phyloP scores from a whole-genome alignment of 2,888 invertebrate species.

The Oscheius myriophilus region DNA sequence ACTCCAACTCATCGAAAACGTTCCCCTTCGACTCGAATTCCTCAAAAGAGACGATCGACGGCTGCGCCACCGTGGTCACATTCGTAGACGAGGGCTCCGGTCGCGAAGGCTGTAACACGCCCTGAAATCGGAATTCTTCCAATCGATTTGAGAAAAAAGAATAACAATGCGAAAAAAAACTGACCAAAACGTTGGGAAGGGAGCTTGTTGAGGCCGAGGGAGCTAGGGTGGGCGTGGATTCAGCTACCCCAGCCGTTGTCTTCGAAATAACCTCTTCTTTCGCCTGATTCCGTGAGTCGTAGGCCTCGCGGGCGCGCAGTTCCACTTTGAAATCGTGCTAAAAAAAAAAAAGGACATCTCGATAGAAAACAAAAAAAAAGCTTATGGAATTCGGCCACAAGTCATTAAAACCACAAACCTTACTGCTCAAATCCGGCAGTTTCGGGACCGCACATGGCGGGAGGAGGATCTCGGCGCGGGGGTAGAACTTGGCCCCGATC shows the following conservation, averaged over 20 bases:
- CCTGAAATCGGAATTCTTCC: neutral
- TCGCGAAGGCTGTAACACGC: slow-evolving; percentile 19
- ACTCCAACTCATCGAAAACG: slow-evolving; percentile 64
- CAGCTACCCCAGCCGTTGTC: neutral
- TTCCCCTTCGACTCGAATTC: slow-evolving; percentile 56
- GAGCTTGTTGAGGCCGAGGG: slow-evolving; percentile 12
- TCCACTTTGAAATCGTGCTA: slow-evolving; percentile 52
- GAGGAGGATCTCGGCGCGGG: slow-evolving; percentile 18
- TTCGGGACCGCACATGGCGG: neutral
- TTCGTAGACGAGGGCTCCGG: slow-evolving; percentile 1
- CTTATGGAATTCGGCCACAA: neutral
- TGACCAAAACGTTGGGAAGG: slow-evolving; percentile 8
- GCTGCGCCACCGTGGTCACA: neutral
- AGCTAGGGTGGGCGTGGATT: neutral
- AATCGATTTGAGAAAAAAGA: neutral
- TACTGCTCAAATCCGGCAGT: neutral
- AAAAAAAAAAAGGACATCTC: slow-evolving; percentile 10
- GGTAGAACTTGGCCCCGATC: slow-evolving; percentile 25
- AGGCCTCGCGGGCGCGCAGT: slow-evolving; percentile 44
- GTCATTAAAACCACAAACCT: neutral
- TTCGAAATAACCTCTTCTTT: neutral
- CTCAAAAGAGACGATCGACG: slow-evolving; percentile 35
- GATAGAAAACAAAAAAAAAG: neutral
- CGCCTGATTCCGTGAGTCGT: slow-evolving; percentile 40
- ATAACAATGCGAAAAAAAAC: neutral